These are phyloP conservation scores for Hyla sarda DNA, from an alignment of 2,113 vertebrate genomes.

Conservation along the genomic window DNA sequence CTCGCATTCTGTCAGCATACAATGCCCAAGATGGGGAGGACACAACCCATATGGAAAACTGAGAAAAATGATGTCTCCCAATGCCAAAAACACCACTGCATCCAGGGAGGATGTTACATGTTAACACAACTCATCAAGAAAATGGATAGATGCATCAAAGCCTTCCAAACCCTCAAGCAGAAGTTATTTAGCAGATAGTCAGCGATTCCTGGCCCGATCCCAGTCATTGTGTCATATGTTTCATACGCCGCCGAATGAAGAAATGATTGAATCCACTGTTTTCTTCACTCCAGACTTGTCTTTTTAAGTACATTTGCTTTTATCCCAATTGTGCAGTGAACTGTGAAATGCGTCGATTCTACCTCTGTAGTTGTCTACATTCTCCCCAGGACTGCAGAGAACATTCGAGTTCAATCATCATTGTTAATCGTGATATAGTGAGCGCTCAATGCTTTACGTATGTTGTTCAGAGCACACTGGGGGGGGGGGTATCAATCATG, in stretches of 20 bases:
- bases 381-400: neutral
- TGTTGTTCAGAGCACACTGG: neutral
- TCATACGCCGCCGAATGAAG: conserved; percentile 39
- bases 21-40: neutral
- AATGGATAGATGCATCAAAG: conserved; percentile 32
- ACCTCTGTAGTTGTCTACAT: neutral
- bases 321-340: neutral
- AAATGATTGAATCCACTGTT: conserved; percentile 48
- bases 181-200: conserved; percentile 55
- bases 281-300: neutral
- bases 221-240: conserved; percentile 43
- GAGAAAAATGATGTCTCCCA: neutral
- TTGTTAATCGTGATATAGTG: conserved; percentile 19
- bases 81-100: conserved; percentile 28
- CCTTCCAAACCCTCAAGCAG: conserved; percentile 24
- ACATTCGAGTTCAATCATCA: neutral
- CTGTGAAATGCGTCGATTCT: neutral
- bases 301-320: conserved; percentile 6
- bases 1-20: neutral
- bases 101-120: conserved; percentile 42
- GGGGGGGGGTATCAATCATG: too few relatives aligned
- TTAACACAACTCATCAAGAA: conserved; percentile 44
- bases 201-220: conserved; percentile 31
- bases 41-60: neutral
- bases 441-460: conserved; percentile 15